Base-by-base conservation (phyloP, 2,113 vertebrate genomes). In the Laterallus jamaicensis region DNA sequence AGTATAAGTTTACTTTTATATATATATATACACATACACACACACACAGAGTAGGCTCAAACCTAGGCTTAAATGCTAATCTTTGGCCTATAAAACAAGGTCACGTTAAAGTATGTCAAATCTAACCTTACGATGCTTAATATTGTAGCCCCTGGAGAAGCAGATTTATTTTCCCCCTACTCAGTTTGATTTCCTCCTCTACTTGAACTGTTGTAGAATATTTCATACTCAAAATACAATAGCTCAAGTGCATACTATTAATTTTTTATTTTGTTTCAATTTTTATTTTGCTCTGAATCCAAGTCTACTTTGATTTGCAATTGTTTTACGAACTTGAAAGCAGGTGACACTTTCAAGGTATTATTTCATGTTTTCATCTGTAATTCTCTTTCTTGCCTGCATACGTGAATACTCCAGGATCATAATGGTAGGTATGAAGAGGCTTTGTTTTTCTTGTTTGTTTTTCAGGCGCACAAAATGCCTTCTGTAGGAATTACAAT, bases 401-500 rank as follows among this genome's bases (percentile, higher is more conserved):
- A 19, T 32, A 74, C 0, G 0, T 67, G 71, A 96, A 68, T 81
- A 76, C 44, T 81, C 42, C 69, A 60, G 49, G 59, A 78, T 79
- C 68, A 69, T 88, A 97, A 94, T 84, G 40, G 82, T 60, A 84
- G 76, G 64, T 90, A 64, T 84, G 80, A 93, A 71, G 68, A 93
- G 32, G 39, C 60, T 96, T 94, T 93, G 52, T 63, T 94, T 81
- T 88, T 78, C 82, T 39, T 90, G 58, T 77, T 93, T 92, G 82
- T 82, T 94, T 96, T 92, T 78, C 86, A 93, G 82, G 31, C 80
- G 62, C 29, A 62, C 56, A 64, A 67, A 91, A 94, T 60, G 24
- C 12, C 52, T 92, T 81, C 73, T 86, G 63, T 6, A 92, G 49
- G 91, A 96, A 93, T 86, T 83, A 86, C 73, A 96, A 90, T 97